Percentiles rank a stretch among this genome's conserved stretches.
phyloP scores from a whole-genome alignment of 1,140 invertebrate species.

The Pogonognathellus flavescens region DNA sequence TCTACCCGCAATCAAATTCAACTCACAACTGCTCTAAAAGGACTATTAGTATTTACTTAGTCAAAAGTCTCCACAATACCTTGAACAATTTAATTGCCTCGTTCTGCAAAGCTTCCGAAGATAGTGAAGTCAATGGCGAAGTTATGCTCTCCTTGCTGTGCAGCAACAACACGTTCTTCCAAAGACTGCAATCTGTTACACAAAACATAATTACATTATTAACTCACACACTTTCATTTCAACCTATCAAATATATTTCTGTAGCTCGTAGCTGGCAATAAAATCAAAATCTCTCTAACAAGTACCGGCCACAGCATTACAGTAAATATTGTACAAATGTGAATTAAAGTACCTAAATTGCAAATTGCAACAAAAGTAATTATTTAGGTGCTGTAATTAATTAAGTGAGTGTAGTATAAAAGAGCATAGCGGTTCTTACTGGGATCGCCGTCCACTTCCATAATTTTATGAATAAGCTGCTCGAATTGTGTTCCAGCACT shows the following conservation, averaged over 20 bases:
- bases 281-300: too few species aligned
- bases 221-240: neutral
- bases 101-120: constrained; percentile 85
- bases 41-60: neutral
- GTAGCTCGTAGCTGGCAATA: too few species aligned
- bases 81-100: constrained; percentile 96
- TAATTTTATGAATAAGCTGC: constrained; percentile 92
- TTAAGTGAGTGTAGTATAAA: neutral
- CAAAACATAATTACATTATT: constrained; percentile 67
- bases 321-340: too few species aligned
- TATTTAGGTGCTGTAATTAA: neutral
- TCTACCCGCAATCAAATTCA: neutral
- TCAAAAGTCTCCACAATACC: constrained; percentile 72
- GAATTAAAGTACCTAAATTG: too few species aligned
- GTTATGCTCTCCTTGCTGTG: constrained; percentile 90
- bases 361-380: constrained; percentile 53
- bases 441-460: constrained; percentile 95
- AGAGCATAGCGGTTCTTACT: constrained; percentile 74
- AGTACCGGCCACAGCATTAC: too few species aligned
- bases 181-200: constrained; percentile 85
- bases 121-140: constrained; percentile 86
- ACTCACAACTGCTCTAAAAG: neutral
- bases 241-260: too few species aligned
- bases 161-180: constrained; percentile 92
- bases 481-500: constrained; percentile 95